Conservation (phyloP, 2,113 vertebrate genomes). For the human (Homo sapiens) region GRCh38 chr13:77874001-77874500, state of each 20-base stretch:
- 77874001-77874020: not conserved
- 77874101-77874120: not conserved
- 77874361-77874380: conserved; percentile 43
- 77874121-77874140: not conserved
- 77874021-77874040: not conserved
- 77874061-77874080: not conserved
- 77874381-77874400: not conserved
- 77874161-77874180: not conserved
- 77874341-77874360: conserved; percentile 41
- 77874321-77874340: conserved; percentile 40
- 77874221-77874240: conserved; percentile 54
- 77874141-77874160: not conserved
- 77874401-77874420: conserved; percentile 26
- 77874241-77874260: not conserved
- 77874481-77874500: not conserved
- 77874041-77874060: not conserved
- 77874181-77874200: not conserved
- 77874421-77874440: not conserved
- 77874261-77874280: conserved; percentile 33
- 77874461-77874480: not conserved
- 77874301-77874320: conserved; percentile 69
- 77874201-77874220: conserved; percentile 14
- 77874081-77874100: not conserved
- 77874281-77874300: conserved; percentile 39
- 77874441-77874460: conserved; percentile 21